Evolutionary conservation across 2,888 invertebrate species (phyloP).

Genomic region (Tigriopus californicus): DNA sequence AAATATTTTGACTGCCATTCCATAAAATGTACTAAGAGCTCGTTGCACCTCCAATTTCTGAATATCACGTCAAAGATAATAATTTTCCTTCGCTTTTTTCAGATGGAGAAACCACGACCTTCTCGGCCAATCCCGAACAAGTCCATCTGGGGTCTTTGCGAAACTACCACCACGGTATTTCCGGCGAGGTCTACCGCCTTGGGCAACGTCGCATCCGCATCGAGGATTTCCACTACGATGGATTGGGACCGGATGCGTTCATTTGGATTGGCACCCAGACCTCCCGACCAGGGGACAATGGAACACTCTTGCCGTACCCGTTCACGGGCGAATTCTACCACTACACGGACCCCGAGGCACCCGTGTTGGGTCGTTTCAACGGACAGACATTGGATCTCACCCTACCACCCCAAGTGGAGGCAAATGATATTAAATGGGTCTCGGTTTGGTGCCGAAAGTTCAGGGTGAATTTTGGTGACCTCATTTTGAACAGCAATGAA

Average conservation of each 20-base stretch:
- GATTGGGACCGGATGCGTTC: not conserved
- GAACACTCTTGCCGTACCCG: not conserved
- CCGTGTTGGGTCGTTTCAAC: conserved; percentile 49
- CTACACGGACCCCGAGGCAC: conserved; percentile 39
- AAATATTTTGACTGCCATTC: too few species aligned
- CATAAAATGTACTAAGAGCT: too few species aligned
- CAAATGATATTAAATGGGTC: conserved; percentile 73
- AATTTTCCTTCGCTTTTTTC: too few species aligned
- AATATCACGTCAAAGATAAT: too few species aligned
- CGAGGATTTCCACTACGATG: not conserved
- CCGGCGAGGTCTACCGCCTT: not conserved
- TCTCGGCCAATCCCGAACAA: not conserved
- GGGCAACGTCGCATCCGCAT: not conserved
- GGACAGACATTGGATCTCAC: conserved; percentile 61
- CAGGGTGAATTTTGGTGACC: conserved; percentile 42
- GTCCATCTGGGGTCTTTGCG: not conserved
- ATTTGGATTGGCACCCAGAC: not conserved
- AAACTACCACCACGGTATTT: not conserved
- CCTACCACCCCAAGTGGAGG: conserved; percentile 60
- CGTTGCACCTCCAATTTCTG: too few species aligned
- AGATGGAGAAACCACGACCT: too few species aligned
- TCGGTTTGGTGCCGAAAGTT: conserved; percentile 81
- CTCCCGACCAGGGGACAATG: not conserved
- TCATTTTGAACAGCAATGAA: conserved; percentile 19
- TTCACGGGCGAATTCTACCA: not conserved